Evolutionary conservation across 92 coral and sea anemone genomes (phyloP).

Genomic region (Parazoanthus darwini): DNA sequence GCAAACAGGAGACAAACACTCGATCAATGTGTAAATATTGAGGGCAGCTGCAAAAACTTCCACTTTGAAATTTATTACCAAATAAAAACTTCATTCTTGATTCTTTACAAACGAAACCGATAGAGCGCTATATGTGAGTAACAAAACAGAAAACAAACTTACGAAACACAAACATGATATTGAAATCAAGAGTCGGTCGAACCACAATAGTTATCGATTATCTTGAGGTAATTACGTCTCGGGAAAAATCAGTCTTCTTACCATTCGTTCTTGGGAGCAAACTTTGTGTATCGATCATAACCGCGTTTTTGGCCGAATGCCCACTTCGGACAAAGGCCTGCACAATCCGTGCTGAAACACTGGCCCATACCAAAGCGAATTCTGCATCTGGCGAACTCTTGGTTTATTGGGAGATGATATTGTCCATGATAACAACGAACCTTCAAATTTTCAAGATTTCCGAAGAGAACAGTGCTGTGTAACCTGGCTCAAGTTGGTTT

Average conservation of each 20-base stretch:
- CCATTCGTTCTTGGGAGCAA: conserved; percentile 93
- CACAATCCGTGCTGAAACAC: conserved; percentile 96
- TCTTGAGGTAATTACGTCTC: neutral
- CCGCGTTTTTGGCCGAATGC: conserved; percentile 86
- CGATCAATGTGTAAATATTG: neutral
- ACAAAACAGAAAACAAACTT: neutral
- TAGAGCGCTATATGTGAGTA: neutral
- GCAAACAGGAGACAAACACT: neutral
- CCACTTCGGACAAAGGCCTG: conserved; percentile 90
- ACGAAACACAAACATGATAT: neutral
- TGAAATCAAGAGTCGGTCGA: neutral
- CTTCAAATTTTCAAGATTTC: neutral
- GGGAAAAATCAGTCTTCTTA: conserved; percentile 20
- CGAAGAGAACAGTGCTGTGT: conserved; percentile 7
- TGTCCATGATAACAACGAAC: conserved; percentile 12
- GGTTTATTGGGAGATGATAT: conserved; percentile 30
- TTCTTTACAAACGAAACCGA: neutral
- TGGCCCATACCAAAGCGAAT: conserved; percentile 81
- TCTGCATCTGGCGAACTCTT: conserved; percentile 43
- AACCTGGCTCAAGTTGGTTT: conserved; percentile 11
- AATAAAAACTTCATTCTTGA: neutral
- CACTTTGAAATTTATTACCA: neutral
- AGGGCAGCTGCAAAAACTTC: neutral
- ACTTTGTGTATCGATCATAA: conserved; percentile 93
- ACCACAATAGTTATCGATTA: neutral